These are phyloP conservation scores for Urocitellus parryii DNA, from an alignment of 2,113 vertebrate genomes.

Conservation along the genomic window DNA sequence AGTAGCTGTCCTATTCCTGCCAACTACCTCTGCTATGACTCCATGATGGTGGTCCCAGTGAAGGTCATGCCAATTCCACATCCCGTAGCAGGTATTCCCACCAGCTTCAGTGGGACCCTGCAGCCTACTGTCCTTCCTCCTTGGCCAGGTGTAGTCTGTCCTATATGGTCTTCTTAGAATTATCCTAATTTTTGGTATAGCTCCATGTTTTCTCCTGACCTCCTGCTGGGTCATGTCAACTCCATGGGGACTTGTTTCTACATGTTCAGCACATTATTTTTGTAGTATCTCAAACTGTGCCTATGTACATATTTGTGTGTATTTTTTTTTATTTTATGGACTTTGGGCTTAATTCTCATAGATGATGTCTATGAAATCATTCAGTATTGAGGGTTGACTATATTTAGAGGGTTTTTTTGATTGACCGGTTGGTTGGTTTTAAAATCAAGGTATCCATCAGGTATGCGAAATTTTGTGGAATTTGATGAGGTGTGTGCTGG, in stretches of 20 bases:
- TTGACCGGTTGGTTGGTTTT: background rate
- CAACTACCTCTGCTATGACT: fast-evolving
- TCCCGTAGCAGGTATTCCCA: background rate
- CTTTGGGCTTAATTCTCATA: background rate
- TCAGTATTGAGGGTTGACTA: background rate
- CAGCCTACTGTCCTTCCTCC: background rate
- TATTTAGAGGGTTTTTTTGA: conserved; percentile 9
- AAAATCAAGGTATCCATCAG: conserved; percentile 28
- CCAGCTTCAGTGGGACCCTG: background rate
- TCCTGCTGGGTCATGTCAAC: background rate
- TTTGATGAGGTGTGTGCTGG: background rate
- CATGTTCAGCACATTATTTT: background rate
- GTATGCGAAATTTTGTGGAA: background rate
- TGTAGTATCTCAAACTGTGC: background rate
- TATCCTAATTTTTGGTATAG: background rate
- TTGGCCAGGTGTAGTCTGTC: background rate
- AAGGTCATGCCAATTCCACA: too few relatives aligned
- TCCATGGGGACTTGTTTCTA: fast-evolving
- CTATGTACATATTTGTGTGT: background rate
- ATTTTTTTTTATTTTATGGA: background rate
- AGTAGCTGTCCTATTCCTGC: background rate
- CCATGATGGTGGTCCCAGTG: background rate
- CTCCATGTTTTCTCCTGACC: background rate
- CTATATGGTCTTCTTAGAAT: background rate
- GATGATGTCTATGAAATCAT: background rate